Conservation (phyloP, 2,797 vertebrate genomes). For the Phylloscopus collybita region DNA sequence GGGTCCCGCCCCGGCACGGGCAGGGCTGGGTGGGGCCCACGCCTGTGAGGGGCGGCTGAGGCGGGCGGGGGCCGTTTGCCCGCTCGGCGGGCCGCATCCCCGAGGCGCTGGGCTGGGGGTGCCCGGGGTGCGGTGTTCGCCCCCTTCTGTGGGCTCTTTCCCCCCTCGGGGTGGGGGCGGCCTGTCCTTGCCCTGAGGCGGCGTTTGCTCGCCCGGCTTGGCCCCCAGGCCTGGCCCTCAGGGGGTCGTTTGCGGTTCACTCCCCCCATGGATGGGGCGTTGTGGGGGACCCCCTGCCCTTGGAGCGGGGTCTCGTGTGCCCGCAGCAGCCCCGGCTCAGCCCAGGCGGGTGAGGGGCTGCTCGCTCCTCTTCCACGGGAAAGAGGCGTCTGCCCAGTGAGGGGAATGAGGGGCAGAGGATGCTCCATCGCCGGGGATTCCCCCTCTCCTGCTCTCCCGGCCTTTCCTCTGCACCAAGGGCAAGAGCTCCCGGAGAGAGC, state of each 20-base stretch:
- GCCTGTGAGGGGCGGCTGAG: background rate
- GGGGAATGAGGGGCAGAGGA: background rate
- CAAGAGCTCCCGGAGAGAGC: background rate
- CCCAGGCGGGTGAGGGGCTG: background rate
- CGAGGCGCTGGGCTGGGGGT: background rate
- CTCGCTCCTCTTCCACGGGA: background rate
- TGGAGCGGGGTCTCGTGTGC: background rate
- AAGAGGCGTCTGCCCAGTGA: accelerated
- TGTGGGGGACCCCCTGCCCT: background rate
- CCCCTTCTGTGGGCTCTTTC: accelerated
- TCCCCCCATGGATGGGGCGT: background rate
- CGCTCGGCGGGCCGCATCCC: background rate
- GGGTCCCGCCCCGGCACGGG: background rate
- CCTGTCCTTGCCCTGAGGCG: background rate
- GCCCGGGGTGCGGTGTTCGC: background rate
- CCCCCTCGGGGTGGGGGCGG: background rate
- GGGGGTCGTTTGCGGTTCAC: accelerated
- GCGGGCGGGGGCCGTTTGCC: too few species aligned
- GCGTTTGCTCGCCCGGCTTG: background rate
- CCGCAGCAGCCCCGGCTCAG: background rate
- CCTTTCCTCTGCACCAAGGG: background rate
- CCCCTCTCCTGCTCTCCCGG: constrained; percentile 16
- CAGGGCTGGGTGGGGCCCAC: background rate
- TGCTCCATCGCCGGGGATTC: background rate
- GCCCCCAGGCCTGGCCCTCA: background rate